Evolutionary conservation across 2,888 invertebrate genomes (phyloP), one percentile per base, ranked within the genome.

Genomic region (Hemaris fuciformis): DNA sequence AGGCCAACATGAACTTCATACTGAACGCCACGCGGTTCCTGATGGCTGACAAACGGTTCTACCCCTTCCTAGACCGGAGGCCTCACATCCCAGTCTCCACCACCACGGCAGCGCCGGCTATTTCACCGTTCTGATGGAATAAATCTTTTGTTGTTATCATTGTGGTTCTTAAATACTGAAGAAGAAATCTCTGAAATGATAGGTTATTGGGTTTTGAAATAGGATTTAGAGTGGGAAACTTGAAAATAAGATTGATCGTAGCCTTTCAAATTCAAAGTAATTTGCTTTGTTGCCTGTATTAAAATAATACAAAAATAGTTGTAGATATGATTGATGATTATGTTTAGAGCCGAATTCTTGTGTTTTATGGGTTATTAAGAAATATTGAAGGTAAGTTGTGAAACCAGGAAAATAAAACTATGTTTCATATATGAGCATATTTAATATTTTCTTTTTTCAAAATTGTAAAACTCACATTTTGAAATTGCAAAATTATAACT

Each of bases 401-500:
- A 3, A n/a, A 38, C n/a, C n/a, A n/a, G n/a, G n/a, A 31, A 61
- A 64, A 58, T 60, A 25, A 59, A 48, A 58, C 23, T 10, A n/a
- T 22, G 20, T 22, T 20, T 58, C 74, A 84, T 89, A 89, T 90
- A 92, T 91, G 92, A 92, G 92, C 91, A 91, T 92, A 92, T 92
- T 92, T 91, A 91, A 90, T 92, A 91, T 91, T 90, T 90, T 91
- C 90, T 88, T 88, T 87, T 48, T 90, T 92, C 91, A 92, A 92
- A 92, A 92, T 92, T 92, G 92, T 91, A 91, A 92, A 91, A 92
- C 91, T 91, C 91, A 92, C 92, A 92, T 91, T 91, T 91, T 91
- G 91, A 91, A 92, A 89, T 91, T 91, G 91, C 91, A 91, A 92
- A 92, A 91, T 90, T 91, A 91, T 88, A 91, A 91, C 90, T 92